Evolutionary conservation across 2,113 vertebrate species (phyloP).

Genomic region (Tringa solitaria): DNA sequence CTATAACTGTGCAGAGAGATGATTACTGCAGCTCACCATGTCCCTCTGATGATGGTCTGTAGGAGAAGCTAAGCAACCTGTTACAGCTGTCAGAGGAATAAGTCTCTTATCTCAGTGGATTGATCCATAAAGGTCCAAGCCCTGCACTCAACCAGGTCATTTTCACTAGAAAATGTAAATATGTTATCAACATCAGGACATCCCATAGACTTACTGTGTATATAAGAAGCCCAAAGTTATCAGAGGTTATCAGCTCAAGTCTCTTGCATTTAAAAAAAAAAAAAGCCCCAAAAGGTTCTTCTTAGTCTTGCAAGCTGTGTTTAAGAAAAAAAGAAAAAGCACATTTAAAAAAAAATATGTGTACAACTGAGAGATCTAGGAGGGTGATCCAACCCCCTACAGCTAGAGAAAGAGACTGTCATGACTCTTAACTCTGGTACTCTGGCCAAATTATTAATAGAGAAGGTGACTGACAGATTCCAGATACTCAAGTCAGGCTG

Average conservation of each 20-base stretch:
- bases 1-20: background rate
- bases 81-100: background rate
- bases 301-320: background rate
- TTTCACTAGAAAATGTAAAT: background rate
- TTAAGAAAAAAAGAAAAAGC: background rate
- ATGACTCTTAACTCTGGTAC: background rate
- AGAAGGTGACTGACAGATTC: background rate
- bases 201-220: background rate
- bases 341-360: background rate
- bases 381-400: background rate
- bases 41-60: background rate
- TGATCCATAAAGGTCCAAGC: background rate
- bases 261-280: background rate
- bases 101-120: background rate
- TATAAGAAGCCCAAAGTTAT: background rate
- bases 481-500: background rate
- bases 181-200: background rate
- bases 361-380: background rate
- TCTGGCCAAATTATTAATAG: background rate
- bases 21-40: background rate
- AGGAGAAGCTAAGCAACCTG: background rate
- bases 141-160: background rate
- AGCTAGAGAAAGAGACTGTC: background rate
- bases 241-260: background rate
- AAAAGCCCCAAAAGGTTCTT: background rate